phyloP scores from a whole-genome alignment of 2,888 invertebrate genomes.

The Drosophila subsilvestris region DNA sequence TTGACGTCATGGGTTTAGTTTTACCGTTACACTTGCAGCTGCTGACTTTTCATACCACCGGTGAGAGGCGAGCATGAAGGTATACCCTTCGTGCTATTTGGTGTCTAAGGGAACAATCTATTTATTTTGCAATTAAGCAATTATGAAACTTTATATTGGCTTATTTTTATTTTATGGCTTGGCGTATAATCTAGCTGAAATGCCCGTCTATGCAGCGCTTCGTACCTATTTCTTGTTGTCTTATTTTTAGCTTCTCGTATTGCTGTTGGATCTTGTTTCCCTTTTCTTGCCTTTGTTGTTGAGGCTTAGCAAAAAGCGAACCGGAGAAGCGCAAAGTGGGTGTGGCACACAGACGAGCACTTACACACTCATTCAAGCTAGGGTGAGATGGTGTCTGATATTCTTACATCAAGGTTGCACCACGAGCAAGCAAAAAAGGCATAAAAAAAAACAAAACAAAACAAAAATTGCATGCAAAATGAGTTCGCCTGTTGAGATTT shows the following conservation, averaged over 20 bases:
- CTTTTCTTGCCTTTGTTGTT: conserved; percentile 3
- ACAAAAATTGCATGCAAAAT: conserved; percentile 72
- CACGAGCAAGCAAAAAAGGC: background rate
- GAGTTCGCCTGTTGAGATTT: conserved; percentile 70
- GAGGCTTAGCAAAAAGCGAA: background rate
- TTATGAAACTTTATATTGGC: fast-evolving
- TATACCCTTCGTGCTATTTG: background rate
- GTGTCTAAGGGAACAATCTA: no score
- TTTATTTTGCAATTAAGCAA: no score
- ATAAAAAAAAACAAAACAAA: conserved; percentile 6
- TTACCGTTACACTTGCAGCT: background rate
- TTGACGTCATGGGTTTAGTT: conserved; percentile 10
- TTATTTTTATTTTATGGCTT: background rate
- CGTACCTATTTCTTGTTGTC: background rate
- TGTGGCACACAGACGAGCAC: background rate
- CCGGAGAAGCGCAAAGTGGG: background rate
- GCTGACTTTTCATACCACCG: background rate
- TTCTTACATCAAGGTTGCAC: conserved; percentile 65
- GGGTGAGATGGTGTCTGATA: conserved; percentile 24
- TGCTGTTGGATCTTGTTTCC: conserved; percentile 3
- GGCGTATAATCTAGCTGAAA: background rate
- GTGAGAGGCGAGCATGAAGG: background rate
- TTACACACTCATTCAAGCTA: background rate
- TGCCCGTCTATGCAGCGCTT: background rate
- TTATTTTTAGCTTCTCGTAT: conserved; percentile 27